Evolutionary conservation across 2,113 vertebrate species (phyloP).

Genomic region (Callionymus lyra): DNA sequence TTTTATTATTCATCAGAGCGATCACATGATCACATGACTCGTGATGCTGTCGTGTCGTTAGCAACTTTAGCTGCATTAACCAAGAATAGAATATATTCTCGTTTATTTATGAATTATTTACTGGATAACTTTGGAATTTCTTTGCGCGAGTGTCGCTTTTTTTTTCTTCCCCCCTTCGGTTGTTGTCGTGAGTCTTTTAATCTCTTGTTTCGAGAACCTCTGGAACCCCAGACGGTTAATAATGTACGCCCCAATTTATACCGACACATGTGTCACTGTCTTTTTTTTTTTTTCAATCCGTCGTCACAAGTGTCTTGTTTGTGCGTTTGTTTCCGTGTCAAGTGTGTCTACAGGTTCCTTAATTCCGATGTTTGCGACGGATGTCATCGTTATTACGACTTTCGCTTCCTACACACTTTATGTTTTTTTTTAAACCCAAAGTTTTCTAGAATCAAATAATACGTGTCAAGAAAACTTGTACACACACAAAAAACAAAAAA

Average conservation of each 20-base stretch:
- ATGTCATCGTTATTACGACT: slow-evolving; percentile 19
- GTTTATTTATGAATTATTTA: too few relatives aligned
- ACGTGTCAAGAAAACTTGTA: slow-evolving; percentile 34
- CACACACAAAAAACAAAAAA: slow-evolving; percentile 37
- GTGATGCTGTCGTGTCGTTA: too few relatives aligned
- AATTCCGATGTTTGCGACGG: slow-evolving; percentile 38
- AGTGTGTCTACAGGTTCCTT: slow-evolving; percentile 24
- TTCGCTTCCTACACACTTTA: slow-evolving; percentile 32
- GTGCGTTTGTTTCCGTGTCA: slow-evolving; percentile 30
- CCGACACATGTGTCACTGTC: slow-evolving; percentile 23
- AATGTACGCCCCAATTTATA: slow-evolving; percentile 53
- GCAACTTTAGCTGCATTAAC: too few relatives aligned
- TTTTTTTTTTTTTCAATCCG: slow-evolving; percentile 7
- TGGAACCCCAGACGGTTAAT: slow-evolving; percentile 37
- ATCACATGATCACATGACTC: too few relatives aligned
- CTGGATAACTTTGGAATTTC: too few relatives aligned
- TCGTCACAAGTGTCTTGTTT: slow-evolving; percentile 24
- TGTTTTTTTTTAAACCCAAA: slow-evolving; percentile 7
- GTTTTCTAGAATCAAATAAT: slow-evolving; percentile 41
- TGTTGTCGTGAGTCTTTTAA: too few relatives aligned
- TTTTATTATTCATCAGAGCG: too few relatives aligned
- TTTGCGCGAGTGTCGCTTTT: too few relatives aligned
- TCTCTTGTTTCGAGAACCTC: slow-evolving; percentile 28
- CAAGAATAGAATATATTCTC: too few relatives aligned
- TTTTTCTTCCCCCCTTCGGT: slow-evolving; percentile 10